Evolutionary conservation across 2,888 invertebrate species (phyloP).

Genomic region (Eupithecia abbreviata): DNA sequence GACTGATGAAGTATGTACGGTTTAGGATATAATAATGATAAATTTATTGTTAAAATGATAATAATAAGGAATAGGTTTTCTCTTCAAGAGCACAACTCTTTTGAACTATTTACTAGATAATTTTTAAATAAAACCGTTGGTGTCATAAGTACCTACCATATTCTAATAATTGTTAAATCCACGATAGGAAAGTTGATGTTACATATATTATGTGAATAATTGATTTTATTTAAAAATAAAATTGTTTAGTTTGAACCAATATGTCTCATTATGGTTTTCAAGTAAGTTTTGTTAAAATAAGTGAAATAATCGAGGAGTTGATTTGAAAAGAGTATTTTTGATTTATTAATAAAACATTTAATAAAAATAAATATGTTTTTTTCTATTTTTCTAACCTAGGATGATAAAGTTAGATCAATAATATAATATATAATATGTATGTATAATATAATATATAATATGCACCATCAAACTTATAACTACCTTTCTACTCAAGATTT

Average conservation of each 20-base stretch:
- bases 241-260: background rate
- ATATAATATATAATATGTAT: too few relatives aligned
- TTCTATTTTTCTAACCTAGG: background rate
- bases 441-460: too few relatives aligned
- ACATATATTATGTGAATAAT: conserved; percentile 13
- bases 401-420: background rate
- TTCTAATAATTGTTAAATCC: conserved; percentile 14
- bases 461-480: background rate
- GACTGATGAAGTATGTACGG: conserved; percentile 44
- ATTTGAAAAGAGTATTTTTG: background rate
- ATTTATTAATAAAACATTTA: background rate
- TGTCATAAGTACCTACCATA: conserved; percentile 16
- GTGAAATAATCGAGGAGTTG: conserved; percentile 13
- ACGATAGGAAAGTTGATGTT: conserved; percentile 13
- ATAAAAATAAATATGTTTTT: background rate
- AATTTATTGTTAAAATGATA: conserved; percentile 6
- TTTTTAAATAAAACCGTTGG: conserved; percentile 20
- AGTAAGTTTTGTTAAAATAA: conserved; percentile 12
- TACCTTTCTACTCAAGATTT: too few relatives aligned
- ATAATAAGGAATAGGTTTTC: conserved; percentile 30
- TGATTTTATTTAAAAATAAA: background rate
- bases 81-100: conserved; percentile 45
- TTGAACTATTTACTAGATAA: conserved; percentile 19
- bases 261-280: background rate
- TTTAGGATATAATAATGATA: conserved; percentile 14